These are phyloP conservation scores for Caiman crocodilus DNA, from an alignment of 2,797 vertebrate genomes.

Conservation along the genomic window DNA sequence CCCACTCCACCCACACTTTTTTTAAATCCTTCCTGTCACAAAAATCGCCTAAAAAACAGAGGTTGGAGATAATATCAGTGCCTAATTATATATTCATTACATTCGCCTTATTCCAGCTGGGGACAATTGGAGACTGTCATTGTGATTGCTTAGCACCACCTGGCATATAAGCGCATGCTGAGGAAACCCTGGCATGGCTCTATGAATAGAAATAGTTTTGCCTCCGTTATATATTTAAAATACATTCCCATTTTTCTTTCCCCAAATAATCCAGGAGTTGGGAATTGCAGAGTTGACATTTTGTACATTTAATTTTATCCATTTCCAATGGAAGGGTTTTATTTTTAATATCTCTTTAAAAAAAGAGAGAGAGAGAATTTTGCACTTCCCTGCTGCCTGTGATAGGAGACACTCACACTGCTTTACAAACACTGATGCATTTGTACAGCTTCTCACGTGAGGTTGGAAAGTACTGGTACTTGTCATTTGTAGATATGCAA, in stretches of 20 bases:
- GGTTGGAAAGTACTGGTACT: background rate
- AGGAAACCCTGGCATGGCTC: background rate
- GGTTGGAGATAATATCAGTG: background rate
- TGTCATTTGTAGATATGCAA: background rate
- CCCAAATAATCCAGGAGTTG: background rate
- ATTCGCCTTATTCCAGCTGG: background rate
- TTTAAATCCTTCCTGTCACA: background rate
- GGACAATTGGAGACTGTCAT: background rate
- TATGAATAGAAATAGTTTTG: background rate
- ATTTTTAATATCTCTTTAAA: background rate
- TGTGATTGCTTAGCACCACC: background rate
- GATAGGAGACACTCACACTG: background rate
- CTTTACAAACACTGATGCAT: background rate
- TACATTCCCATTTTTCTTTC: background rate
- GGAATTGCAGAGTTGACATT: background rate
- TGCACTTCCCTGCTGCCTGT: background rate
- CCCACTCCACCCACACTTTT: no score
- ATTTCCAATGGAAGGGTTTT: background rate
- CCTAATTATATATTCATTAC: background rate
- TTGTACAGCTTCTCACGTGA: background rate
- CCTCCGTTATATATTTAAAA: background rate
- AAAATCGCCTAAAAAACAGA: background rate
- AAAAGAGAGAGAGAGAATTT: background rate
- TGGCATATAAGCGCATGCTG: background rate
- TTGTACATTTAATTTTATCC: background rate